Conservation (phyloP, 2,888 invertebrate genomes). For the Linnaemya tessellans region DNA sequence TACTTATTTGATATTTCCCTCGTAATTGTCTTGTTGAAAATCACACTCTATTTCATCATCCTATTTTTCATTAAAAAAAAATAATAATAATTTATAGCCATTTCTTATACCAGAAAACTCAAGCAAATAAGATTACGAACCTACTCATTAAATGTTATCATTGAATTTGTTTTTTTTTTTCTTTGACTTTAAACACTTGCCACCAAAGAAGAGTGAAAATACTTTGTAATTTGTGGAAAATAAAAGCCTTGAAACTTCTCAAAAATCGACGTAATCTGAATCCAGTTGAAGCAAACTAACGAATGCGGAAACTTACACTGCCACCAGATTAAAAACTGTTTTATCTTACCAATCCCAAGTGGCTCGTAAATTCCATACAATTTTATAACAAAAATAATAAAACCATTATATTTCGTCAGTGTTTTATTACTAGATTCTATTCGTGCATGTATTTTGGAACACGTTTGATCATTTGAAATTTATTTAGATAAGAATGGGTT, state of each 20-base stretch:
- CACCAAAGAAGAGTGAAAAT: background rate
- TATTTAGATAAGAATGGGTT: background rate
- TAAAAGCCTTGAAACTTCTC: background rate
- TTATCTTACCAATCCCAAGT: background rate
- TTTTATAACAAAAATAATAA: background rate
- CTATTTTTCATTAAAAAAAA: background rate
- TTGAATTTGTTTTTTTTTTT: background rate
- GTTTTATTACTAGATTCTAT: background rate
- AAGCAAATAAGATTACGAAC: background rate
- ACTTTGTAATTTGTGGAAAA: conserved; percentile 1
- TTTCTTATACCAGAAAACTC: conserved; percentile 12
- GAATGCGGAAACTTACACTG: background rate
- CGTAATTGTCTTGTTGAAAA: background rate
- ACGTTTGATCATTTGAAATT: background rate
- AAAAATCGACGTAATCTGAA: background rate
- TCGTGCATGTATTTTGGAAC: background rate
- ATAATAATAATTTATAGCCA: background rate
- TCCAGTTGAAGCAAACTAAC: background rate
- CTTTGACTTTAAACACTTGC: background rate
- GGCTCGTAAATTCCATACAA: background rate
- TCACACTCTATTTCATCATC: background rate
- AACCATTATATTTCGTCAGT: background rate
- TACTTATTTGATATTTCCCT: background rate
- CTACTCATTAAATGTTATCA: background rate
- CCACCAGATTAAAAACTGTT: background rate